A percentile compares a stretch with the other conserved stretches of the same genome.
phyloP scores from a whole-genome alignment of 2,797 vertebrate species.

The Pristis pectinata region DNA sequence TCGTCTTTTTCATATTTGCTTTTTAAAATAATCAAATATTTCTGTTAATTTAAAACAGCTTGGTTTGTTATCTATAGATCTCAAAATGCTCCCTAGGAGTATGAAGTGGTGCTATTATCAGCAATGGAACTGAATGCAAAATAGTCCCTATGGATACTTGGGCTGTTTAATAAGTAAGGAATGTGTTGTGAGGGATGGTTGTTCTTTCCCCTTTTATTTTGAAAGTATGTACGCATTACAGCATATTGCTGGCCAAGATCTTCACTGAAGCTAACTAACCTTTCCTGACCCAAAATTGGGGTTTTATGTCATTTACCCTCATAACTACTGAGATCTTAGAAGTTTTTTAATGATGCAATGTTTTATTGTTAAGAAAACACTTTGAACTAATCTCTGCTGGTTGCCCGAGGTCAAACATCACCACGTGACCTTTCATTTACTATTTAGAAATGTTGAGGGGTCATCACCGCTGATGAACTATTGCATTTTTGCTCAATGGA shows the following conservation, averaged over 20 bases:
- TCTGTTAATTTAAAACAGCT: not conserved
- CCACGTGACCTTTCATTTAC: slow-evolving; percentile 11
- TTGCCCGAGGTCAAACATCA: not conserved
- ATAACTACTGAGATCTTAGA: slow-evolving; percentile 4
- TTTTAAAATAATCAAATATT: not conserved
- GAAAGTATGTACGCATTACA: not conserved
- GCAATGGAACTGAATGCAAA: not conserved
- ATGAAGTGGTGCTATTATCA: not conserved
- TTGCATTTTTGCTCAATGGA: not conserved
- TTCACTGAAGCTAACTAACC: not conserved
- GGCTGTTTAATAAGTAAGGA: not conserved
- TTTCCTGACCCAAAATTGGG: not conserved
- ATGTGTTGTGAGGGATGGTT: not conserved
- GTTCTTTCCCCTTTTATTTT: not conserved
- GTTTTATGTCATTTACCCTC: not conserved
- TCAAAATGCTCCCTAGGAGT: not conserved
- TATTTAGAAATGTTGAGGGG: not conserved
- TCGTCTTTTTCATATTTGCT: not conserved
- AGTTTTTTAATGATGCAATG: not conserved
- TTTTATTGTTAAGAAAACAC: slow-evolving; percentile 16
- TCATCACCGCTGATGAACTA: not conserved
- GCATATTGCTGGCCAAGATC: not conserved
- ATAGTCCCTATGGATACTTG: not conserved
- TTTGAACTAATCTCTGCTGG: not conserved
- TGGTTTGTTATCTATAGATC: not conserved